phyloP scores from a whole-genome alignment of 1,140 invertebrate genomes.

The Drosophila persimilis region DNA sequence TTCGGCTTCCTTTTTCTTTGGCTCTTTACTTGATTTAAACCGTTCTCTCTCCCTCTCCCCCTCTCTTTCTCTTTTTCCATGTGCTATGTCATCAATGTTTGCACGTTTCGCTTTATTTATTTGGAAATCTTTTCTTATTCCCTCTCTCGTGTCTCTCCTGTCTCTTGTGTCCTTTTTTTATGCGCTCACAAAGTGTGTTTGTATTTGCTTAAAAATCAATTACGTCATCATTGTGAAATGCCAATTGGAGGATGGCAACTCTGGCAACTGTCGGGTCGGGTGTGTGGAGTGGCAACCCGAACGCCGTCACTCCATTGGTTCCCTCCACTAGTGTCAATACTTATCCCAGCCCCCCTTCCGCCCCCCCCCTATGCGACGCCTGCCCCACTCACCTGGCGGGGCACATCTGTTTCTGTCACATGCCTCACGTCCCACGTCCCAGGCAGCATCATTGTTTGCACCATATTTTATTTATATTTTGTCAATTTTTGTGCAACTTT shows the following conservation, averaged over 20 bases:
- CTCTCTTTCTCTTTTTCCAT: neutral
- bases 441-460: conserved; percentile 53
- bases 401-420: conserved; percentile 57
- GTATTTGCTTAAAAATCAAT: conserved; percentile 82
- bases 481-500: conserved; percentile 75
- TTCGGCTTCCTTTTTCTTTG: conserved; percentile 40
- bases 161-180: conserved; percentile 3
- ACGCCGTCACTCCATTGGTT: conserved; percentile 12
- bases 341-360: conserved; percentile 42
- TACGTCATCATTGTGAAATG: conserved; percentile 80
- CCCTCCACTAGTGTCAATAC: conserved; percentile 65
- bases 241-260: conserved; percentile 53
- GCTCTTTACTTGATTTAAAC: conserved; percentile 62
- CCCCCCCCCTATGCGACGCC: neutral
- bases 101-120: conserved; percentile 54
- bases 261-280: conserved; percentile 10
- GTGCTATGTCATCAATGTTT: conserved; percentile 46
- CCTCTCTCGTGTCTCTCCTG: neutral
- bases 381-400: conserved; percentile 37
- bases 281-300: no score
- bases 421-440: conserved; percentile 13
- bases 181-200: conserved; percentile 64
- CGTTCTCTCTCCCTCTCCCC: neutral
- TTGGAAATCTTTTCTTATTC: conserved; percentile 61
- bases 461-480: conserved; percentile 79